Percentiles rank a stretch among this genome's conserved stretches.
Evolutionary conservation across 2,888 invertebrate genomes (phyloP).

Genomic region (Acanthosepion pharaonis): DNA sequence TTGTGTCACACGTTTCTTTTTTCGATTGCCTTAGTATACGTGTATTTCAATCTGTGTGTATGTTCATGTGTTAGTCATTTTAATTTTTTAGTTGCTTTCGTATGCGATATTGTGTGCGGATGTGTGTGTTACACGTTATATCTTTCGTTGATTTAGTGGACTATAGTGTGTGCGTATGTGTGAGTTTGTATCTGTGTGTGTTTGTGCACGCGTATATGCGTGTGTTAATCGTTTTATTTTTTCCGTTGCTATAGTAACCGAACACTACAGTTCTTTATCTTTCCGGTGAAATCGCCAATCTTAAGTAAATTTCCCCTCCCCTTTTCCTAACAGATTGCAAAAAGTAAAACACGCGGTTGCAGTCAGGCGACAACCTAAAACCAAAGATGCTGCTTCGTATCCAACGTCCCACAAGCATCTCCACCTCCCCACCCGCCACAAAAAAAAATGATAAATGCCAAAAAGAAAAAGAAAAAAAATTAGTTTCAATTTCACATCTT

Average conservation of each 20-base stretch:
- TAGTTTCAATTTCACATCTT: constrained; percentile 4
- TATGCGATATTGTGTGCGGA: no score
- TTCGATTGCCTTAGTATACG: no score
- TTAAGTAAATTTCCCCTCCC: background rate
- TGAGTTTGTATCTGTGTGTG: no score
- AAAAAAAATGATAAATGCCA: background rate
- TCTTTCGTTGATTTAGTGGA: background rate
- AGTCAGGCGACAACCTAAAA: background rate
- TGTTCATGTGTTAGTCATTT: background rate
- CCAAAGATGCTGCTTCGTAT: background rate
- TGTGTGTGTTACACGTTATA: background rate
- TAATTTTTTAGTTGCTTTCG: background rate
- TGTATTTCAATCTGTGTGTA: background rate
- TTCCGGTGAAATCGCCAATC: background rate
- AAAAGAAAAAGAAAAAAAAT: background rate
- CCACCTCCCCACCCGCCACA: background rate
- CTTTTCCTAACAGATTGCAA: background rate
- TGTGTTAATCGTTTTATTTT: background rate
- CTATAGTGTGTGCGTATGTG: no score
- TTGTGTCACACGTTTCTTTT: no score
- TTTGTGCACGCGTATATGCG: no score
- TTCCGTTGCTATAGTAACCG: background rate
- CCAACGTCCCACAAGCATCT: background rate
- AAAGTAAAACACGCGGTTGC: background rate
- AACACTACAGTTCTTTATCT: background rate